Evolutionary conservation across 37 sponge, comb jelly and placozoan species (phyloP).

Genomic region (Aphrocallistes beatrix): DNA sequence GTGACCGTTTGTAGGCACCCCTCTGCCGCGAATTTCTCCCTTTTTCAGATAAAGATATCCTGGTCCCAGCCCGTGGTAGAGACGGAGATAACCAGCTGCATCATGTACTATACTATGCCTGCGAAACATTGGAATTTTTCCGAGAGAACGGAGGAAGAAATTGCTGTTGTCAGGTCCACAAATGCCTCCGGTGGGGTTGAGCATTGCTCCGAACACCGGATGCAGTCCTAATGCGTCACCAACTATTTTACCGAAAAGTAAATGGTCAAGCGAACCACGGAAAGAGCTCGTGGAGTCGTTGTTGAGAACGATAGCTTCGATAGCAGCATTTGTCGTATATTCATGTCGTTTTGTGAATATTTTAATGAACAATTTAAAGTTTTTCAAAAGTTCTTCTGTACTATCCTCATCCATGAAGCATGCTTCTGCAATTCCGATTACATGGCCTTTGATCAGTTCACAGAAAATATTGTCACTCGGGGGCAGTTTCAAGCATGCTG

Average conservation of each 20-base stretch:
- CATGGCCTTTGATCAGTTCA: not conserved
- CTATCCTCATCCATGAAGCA: constrained; percentile 1
- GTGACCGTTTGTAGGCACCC: not conserved
- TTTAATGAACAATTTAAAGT: not conserved
- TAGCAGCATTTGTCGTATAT: not conserved
- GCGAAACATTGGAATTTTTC: constrained; percentile 8
- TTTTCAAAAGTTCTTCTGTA: not conserved
- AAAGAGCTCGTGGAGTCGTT: constrained; percentile 1
- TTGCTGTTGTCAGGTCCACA: constrained; percentile 14
- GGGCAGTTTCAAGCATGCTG: not conserved
- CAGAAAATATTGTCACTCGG: not conserved
- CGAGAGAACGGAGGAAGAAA: constrained; percentile 3
- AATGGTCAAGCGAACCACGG: not conserved
- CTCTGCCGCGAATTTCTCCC: constrained; percentile 8
- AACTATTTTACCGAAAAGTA: not conserved
- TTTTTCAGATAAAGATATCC: constrained; percentile 3
- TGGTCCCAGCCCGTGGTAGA: not conserved
- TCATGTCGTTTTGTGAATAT: constrained; percentile 1
- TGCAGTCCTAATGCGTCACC: constrained; percentile 13
- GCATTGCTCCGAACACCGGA: constrained; percentile 9
- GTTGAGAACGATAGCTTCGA: not conserved
- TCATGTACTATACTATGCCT: constrained; percentile 7
- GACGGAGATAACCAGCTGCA: not conserved
- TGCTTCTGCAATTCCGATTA: not conserved
- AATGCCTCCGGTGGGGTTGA: not conserved